A percentile compares a stretch with the other conserved stretches of the same genome.
These are phyloP conservation scores for Trematomus loennbergii DNA, from an alignment of 2,113 vertebrate genomes.

Conservation along the genomic window DNA sequence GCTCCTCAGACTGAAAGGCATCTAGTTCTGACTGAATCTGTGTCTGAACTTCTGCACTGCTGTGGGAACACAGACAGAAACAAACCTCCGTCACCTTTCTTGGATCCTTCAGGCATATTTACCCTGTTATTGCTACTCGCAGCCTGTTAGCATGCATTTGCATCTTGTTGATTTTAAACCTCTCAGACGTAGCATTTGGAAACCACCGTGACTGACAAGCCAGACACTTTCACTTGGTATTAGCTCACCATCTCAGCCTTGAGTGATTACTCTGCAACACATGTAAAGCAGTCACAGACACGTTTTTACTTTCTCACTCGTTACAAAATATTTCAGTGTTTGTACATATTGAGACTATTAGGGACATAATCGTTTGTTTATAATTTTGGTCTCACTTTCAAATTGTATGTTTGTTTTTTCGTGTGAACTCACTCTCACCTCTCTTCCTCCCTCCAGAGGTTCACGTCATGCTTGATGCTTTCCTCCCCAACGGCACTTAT, in stretches of 20 bases:
- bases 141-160: slow-evolving; percentile 44
- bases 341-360: slow-evolving; percentile 37
- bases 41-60: slow-evolving; percentile 19
- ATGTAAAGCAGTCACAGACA: slow-evolving; percentile 27
- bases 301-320: slow-evolving; percentile 10
- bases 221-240: slow-evolving; percentile 45
- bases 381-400: neutral
- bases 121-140: slow-evolving; percentile 27
- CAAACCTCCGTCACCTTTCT: slow-evolving; percentile 6
- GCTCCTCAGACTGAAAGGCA: neutral
- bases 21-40: slow-evolving; percentile 6
- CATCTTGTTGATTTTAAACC: slow-evolving; percentile 44
- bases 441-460: slow-evolving; percentile 87
- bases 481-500: slow-evolving; percentile 91
- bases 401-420: slow-evolving; percentile 14
- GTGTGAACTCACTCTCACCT: slow-evolving; percentile 21
- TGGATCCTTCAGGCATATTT: slow-evolving; percentile 34
- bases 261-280: slow-evolving; percentile 19
- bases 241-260: slow-evolving; percentile 37
- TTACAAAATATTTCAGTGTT: slow-evolving; percentile 44
- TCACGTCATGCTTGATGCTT: slow-evolving; percentile 92
- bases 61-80: slow-evolving; percentile 28
- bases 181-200: slow-evolving; percentile 38
- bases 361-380: slow-evolving; percentile 23
- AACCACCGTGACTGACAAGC: slow-evolving; percentile 44